phyloP scores from a whole-genome alignment of 1,140 invertebrate species.

The Melitaea cinxia region DNA sequence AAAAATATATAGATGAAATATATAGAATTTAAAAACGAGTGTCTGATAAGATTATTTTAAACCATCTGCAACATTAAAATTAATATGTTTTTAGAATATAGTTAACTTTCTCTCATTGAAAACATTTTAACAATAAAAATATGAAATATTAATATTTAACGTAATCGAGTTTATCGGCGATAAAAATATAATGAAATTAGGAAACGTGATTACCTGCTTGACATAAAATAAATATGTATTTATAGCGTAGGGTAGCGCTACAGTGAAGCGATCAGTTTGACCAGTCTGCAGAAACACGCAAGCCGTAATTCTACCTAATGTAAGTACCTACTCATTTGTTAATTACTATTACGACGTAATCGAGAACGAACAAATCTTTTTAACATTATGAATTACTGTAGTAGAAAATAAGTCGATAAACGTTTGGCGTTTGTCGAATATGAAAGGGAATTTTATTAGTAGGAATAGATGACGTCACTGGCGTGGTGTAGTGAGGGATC shows the following conservation, averaged over 20 bases:
- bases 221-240: constrained; percentile 2
- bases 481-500: constrained; percentile 12
- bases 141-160: too few relatives aligned
- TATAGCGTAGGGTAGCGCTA: background rate
- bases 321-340: constrained; percentile 4
- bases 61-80: too few relatives aligned
- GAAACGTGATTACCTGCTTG: background rate
- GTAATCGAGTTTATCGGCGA: too few relatives aligned
- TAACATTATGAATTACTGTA: constrained; percentile 17
- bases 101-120: too few relatives aligned
- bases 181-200: too few relatives aligned
- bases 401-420: constrained; percentile 27
- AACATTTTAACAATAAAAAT: too few relatives aligned
- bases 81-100: too few relatives aligned
- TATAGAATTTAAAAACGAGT: too few relatives aligned
- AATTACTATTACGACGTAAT: constrained; percentile 2
- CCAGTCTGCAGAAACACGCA: background rate
- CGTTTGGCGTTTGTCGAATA: constrained; percentile 25
- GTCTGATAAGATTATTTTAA: too few relatives aligned
- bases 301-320: background rate
- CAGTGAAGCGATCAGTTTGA: background rate
- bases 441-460: constrained; percentile 26
- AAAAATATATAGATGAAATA: too few relatives aligned
- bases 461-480: constrained; percentile 27
- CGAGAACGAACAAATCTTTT: background rate